Percentiles rank a stretch among this genome's conserved stretches.
Conservation (phyloP, 2,113 vertebrate species). For the Trogon surrucura region DNA sequence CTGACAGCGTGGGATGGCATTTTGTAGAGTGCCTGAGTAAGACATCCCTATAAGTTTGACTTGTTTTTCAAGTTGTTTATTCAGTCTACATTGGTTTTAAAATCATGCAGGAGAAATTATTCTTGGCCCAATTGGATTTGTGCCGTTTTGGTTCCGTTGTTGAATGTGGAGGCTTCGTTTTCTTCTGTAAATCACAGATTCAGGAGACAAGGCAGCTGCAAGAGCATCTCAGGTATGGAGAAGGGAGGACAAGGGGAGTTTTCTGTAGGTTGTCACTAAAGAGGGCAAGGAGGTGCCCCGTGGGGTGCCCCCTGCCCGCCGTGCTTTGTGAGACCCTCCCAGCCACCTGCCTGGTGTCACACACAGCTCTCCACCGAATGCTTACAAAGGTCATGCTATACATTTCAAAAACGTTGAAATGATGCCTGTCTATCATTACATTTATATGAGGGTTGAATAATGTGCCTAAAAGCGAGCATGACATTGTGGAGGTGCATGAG, state of each 20-base stretch:
- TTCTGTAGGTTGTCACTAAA: not conserved
- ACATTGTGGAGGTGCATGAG: not conserved
- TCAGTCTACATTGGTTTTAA: not conserved
- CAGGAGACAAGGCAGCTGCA: not conserved
- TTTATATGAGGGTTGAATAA: not conserved
- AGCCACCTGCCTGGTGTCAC: accelerated
- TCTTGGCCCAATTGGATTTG: not conserved
- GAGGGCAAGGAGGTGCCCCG: accelerated
- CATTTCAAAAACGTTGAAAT: not conserved
- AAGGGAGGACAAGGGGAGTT: not conserved
- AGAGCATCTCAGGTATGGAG: not conserved
- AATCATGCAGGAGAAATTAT: not conserved
- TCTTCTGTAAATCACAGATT: not conserved
- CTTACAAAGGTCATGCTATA: accelerated
- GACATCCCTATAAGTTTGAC: not conserved
- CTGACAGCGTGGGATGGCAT: not conserved
- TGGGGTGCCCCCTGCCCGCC: accelerated
- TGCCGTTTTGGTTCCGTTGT: not conserved
- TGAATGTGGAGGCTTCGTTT: not conserved
- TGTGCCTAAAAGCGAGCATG: not conserved
- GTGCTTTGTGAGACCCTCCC: accelerated
- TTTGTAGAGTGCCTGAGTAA: not conserved
- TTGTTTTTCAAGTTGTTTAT: not conserved
- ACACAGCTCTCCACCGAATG: not conserved
- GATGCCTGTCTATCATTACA: not conserved